Percentiles rank a stretch among this genome's conserved stretches.
phyloP scores from a whole-genome alignment of 2,888 invertebrate species.

The Carcina quercana region DNA sequence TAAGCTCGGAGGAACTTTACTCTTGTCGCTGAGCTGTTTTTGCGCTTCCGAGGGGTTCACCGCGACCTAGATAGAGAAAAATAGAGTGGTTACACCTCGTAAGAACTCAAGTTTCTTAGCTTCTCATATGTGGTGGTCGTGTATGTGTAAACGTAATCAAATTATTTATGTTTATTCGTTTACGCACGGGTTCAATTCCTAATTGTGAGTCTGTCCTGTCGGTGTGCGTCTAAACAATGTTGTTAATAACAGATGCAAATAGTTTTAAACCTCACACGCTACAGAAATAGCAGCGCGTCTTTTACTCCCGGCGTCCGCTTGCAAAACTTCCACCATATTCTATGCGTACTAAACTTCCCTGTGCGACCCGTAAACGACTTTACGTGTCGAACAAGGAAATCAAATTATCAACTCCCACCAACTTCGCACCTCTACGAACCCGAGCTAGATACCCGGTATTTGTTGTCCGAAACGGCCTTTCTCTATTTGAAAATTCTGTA shows the following conservation, averaged over 20 bases:
- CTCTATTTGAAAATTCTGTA: conserved; percentile 60
- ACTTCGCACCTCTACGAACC: conserved; percentile 58
- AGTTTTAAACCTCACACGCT: too few relatives aligned
- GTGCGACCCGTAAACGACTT: conserved; percentile 66
- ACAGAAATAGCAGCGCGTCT: conserved; percentile 25
- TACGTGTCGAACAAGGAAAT: conserved; percentile 70
- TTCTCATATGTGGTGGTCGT: too few relatives aligned
- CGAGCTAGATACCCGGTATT: conserved; percentile 45
- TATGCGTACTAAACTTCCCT: conserved; percentile 53
- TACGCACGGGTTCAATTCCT: too few relatives aligned
- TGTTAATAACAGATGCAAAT: neutral
- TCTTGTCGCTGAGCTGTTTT: conserved; percentile 40
- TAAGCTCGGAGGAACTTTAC: conserved; percentile 54
- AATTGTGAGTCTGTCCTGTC: too few relatives aligned
- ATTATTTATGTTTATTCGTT: too few relatives aligned
- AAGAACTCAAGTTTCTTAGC: too few relatives aligned
- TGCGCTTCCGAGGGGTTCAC: conserved; percentile 27
- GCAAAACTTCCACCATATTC: conserved; percentile 49
- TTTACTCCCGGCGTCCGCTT: conserved; percentile 38
- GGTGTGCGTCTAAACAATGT: too few relatives aligned
- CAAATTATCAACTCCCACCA: conserved; percentile 68
- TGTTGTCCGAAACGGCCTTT: conserved; percentile 43
- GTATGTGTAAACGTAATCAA: too few relatives aligned
- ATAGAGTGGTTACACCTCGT: too few relatives aligned
- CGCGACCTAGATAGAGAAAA: conserved; percentile 32